Evolutionary conservation across 2,888 invertebrate genomes (phyloP).

Genomic region (Epiblema foenella): DNA sequence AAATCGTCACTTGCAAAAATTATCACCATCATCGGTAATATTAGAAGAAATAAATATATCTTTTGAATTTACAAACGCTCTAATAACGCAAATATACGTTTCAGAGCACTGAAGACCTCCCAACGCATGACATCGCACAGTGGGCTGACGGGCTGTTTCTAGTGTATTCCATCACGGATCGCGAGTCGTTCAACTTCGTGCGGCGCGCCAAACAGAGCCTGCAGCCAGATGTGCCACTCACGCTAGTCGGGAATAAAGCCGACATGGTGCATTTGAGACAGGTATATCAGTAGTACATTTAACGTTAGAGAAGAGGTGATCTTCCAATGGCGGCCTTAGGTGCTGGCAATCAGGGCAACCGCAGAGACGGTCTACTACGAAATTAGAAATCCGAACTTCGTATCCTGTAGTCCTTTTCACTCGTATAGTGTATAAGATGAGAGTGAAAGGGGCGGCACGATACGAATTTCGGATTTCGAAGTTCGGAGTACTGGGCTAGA

Average conservation of each 20-base stretch:
- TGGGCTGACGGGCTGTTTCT: slow-evolving; percentile 96
- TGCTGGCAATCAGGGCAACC: background rate
- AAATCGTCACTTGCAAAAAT: too few relatives aligned
- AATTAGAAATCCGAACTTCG: too few relatives aligned
- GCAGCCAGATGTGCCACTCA: slow-evolving; percentile 90
- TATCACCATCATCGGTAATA: too few relatives aligned
- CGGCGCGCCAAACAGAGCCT: slow-evolving; percentile 89
- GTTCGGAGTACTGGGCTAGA: too few relatives aligned
- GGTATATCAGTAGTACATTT: slow-evolving; percentile 55
- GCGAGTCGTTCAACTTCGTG: slow-evolving; percentile 93
- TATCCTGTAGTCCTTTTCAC: too few relatives aligned
- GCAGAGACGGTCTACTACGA: too few relatives aligned
- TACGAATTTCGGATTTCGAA: too few relatives aligned
- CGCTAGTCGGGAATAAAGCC: slow-evolving; percentile 95
- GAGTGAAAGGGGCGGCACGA: too few relatives aligned
- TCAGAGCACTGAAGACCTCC: slow-evolving; percentile 86
- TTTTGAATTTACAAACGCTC: too few relatives aligned
- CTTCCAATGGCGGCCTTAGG: background rate
- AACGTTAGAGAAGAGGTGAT: too few relatives aligned
- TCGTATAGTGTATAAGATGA: too few relatives aligned
- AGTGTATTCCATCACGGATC: slow-evolving; percentile 96
- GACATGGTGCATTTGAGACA: slow-evolving; percentile 96
- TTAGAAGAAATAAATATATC: too few relatives aligned
- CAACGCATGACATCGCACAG: slow-evolving; percentile 89
- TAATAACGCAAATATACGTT: background rate